These are phyloP conservation scores for Hemaris fuciformis DNA, from an alignment of 2,888 invertebrate species.

Conservation along the genomic window DNA sequence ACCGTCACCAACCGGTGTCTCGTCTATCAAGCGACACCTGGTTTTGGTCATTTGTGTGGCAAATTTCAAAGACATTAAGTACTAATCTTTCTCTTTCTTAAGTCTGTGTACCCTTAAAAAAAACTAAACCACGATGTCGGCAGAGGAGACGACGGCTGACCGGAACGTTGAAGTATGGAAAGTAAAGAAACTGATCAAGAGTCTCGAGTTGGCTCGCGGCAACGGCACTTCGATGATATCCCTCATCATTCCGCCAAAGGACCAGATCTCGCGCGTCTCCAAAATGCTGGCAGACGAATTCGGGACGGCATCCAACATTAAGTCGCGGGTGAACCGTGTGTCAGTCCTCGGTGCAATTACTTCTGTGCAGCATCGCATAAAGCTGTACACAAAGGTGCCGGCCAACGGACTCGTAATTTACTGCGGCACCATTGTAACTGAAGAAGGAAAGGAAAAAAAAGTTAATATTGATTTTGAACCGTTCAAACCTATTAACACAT, in stretches of 20 bases:
- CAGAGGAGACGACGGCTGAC: slow-evolving; percentile 96
- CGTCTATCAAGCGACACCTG: slow-evolving; percentile 76
- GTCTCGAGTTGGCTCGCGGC: slow-evolving; percentile 99
- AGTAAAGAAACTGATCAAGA: slow-evolving; percentile 99
- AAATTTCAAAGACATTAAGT: slow-evolving; percentile 50
- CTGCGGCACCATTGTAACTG: slow-evolving; percentile 99
- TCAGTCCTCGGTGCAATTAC: slow-evolving; percentile 99
- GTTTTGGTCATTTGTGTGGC: slow-evolving; percentile 69
- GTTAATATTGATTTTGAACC: slow-evolving; percentile 99
- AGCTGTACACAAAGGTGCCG: slow-evolving; percentile 99
- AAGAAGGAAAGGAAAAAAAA: slow-evolving; percentile 99
- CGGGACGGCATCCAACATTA: slow-evolving; percentile 99
- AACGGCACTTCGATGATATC: slow-evolving; percentile 99
- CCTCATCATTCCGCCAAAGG: slow-evolving; percentile 99
- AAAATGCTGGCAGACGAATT: slow-evolving; percentile 99
- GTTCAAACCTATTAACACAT: slow-evolving; percentile 99
- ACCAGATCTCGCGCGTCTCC: slow-evolving; percentile 99
- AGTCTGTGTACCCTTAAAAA: slow-evolving; percentile 46
- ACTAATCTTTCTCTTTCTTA: slow-evolving; percentile 45
- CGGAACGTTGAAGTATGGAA: slow-evolving; percentile 99
- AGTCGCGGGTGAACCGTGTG: slow-evolving; percentile 98
- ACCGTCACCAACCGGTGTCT: slow-evolving; percentile 64
- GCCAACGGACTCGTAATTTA: slow-evolving; percentile 99
- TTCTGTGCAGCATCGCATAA: slow-evolving; percentile 99
- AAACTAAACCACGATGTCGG: slow-evolving; percentile 82